These are phyloP conservation scores for Eunapius fragilis DNA, from an alignment of 37 sponge, comb jelly and placozoan genomes.

Conservation along the genomic window DNA sequence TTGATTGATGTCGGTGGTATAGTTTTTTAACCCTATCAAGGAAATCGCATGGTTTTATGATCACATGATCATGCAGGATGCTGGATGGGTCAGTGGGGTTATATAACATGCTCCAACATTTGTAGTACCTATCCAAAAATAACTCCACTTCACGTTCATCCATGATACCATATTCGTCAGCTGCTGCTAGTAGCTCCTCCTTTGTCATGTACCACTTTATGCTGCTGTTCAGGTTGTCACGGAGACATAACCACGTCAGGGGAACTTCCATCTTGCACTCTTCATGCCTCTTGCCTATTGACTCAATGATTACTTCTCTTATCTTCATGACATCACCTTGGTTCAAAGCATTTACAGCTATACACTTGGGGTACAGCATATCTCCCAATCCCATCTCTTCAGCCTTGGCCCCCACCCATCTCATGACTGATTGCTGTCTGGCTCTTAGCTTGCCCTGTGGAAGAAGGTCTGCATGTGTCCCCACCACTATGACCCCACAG, in stretches of 20 bases:
- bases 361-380: not conserved
- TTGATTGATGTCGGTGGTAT: not conserved
- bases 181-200: not conserved
- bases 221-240: not conserved
- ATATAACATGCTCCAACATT: not conserved
- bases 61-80: not conserved
- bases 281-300: not conserved
- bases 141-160: not conserved
- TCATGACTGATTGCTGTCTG: not conserved
- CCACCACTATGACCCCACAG: not conserved
- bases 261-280: not conserved
- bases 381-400: not conserved
- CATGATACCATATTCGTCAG: not conserved
- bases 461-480: not conserved
- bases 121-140: not conserved
- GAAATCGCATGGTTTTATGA: not conserved
- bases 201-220: not conserved
- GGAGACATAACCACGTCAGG: not conserved
- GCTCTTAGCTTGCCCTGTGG: not conserved
- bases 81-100: not conserved
- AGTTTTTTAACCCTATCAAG: not conserved
- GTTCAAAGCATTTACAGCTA: not conserved
- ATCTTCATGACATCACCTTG: not conserved
- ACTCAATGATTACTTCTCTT: not conserved
- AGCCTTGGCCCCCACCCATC: not conserved